Evolutionary conservation across 2,888 invertebrate species (phyloP).

Genomic region (Cataglyphis altisquamis): DNA sequence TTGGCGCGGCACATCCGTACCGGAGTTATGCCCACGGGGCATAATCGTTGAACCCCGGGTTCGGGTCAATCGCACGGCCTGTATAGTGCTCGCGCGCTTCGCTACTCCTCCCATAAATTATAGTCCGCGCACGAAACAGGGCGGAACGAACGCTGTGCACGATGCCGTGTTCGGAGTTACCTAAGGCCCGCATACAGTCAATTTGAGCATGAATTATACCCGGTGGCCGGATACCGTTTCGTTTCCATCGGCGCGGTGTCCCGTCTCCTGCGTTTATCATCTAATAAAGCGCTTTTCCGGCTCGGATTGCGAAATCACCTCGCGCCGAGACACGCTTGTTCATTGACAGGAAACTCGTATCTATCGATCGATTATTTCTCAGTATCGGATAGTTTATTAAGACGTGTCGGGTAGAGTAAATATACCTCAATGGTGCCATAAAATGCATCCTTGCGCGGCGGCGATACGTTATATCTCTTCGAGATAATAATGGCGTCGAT

Average conservation of each 20-base stretch:
- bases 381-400: slow-evolving; percentile 47
- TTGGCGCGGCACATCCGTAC: slow-evolving; percentile 34
- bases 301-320: slow-evolving; percentile 33
- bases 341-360: slow-evolving; percentile 24
- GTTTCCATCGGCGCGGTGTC: background rate
- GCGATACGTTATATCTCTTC: slow-evolving; percentile 6
- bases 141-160: slow-evolving; percentile 54
- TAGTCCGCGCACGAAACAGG: slow-evolving; percentile 59
- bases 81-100: slow-evolving; percentile 17
- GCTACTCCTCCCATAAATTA: slow-evolving; percentile 57
- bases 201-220: slow-evolving; percentile 61
- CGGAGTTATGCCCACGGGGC: slow-evolving; percentile 40
- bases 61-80: slow-evolving; percentile 54
- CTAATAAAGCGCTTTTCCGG: slow-evolving; percentile 41
- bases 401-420: slow-evolving; percentile 22
- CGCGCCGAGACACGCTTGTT: slow-evolving; percentile 18
- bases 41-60: slow-evolving; percentile 47
- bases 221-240: slow-evolving; percentile 31
- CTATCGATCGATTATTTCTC: slow-evolving; percentile 47
- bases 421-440: slow-evolving; percentile 6
- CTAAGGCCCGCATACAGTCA: slow-evolving; percentile 54
- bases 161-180: slow-evolving; percentile 49
- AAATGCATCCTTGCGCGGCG: slow-evolving; percentile 26
- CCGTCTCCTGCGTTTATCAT: slow-evolving; percentile 7
- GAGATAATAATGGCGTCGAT: slow-evolving; percentile 35